Evolutionary conservation across 2,888 invertebrate genomes (phyloP).

Genomic region (Odontocerum albicorne): DNA sequence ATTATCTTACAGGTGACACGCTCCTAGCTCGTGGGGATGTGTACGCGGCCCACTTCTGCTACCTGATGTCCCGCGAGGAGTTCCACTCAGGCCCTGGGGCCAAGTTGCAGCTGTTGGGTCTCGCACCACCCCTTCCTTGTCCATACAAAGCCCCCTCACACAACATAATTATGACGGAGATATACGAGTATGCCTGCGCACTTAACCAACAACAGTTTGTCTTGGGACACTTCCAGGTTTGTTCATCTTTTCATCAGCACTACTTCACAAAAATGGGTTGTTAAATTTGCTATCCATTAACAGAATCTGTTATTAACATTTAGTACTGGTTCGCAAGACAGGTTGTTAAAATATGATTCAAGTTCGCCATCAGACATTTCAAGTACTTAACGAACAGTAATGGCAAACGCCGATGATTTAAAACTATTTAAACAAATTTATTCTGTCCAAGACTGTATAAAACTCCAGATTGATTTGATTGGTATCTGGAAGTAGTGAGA

Average conservation of each 20-base stretch:
- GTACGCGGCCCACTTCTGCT: slow-evolving; percentile 95
- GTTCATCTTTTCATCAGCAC: slow-evolving; percentile 21
- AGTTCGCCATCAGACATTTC: no score
- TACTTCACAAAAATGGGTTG: background rate
- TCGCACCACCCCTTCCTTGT: slow-evolving; percentile 65
- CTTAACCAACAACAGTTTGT: slow-evolving; percentile 74
- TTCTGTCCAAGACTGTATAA: no score
- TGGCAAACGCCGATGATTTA: no score
- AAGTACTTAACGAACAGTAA: no score
- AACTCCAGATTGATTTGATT: no score
- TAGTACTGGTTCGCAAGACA: no score
- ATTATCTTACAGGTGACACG: slow-evolving; percentile 69
- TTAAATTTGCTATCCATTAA: no score
- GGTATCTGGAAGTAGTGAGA: no score
- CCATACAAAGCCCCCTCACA: slow-evolving; percentile 44
- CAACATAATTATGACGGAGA: slow-evolving; percentile 92
- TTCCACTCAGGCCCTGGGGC: slow-evolving; percentile 53
- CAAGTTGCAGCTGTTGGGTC: slow-evolving; percentile 80
- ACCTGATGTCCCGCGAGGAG: slow-evolving; percentile 79
- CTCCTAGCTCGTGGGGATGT: slow-evolving; percentile 74
- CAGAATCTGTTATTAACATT: no score
- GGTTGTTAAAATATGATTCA: no score
- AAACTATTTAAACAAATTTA: no score
- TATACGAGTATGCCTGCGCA: slow-evolving; percentile 90
- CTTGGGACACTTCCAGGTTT: slow-evolving; percentile 74